Evolutionary conservation across 2,113 vertebrate species (phyloP).

Genomic region (Mormyrus iriodes): DNA sequence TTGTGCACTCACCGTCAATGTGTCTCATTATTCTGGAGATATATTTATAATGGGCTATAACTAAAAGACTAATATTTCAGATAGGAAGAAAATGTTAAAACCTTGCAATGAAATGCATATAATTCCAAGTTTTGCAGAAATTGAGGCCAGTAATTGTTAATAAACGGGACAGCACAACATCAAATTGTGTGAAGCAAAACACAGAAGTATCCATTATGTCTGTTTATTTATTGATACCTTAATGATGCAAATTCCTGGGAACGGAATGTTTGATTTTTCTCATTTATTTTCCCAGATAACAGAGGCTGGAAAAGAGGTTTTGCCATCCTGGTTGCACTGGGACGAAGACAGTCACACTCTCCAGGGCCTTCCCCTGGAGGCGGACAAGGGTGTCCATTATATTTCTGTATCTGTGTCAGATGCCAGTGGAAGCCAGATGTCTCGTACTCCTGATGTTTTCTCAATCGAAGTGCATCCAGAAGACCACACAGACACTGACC

Average conservation of each 20-base stretch:
- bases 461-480: conserved; percentile 89
- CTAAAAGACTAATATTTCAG: background rate
- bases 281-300: conserved; percentile 63
- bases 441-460: conserved; percentile 72
- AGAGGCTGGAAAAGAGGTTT: conserved; percentile 74
- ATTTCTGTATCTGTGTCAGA: conserved; percentile 69
- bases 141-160: background rate
- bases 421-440: conserved; percentile 64
- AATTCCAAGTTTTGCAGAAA: background rate
- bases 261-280: background rate
- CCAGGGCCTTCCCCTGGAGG: conserved; percentile 85
- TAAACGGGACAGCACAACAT: background rate
- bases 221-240: background rate
- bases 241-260: background rate
- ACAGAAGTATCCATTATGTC: background rate
- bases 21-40: background rate
- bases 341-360: conserved; percentile 62
- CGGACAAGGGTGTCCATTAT: conserved; percentile 87
- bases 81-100: background rate
- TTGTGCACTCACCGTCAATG: background rate
- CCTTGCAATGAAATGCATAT: background rate
- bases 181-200: background rate
- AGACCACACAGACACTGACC: conserved; percentile 75
- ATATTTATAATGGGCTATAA: background rate
- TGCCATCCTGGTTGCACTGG: conserved; percentile 91